Evolutionary conservation across 30 jellyfish, hydroid and myxozoan genomes (phyloP).

Genomic region (Nemopilema nomurai): DNA sequence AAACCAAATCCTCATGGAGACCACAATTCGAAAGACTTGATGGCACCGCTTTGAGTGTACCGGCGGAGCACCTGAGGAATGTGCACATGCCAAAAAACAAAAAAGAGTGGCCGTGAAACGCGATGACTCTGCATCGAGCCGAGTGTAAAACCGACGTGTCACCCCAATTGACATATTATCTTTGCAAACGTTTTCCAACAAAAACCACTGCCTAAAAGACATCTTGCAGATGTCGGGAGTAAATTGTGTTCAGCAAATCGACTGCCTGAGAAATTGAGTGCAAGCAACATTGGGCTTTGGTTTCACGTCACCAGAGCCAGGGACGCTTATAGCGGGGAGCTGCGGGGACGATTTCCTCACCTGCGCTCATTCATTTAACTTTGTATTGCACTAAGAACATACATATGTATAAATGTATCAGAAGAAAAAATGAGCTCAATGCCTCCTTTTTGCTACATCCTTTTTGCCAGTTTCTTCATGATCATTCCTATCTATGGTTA

Average conservation of each 20-base stretch:
- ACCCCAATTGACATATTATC: neutral
- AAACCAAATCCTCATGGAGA: neutral
- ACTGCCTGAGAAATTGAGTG: neutral
- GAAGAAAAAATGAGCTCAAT: no score
- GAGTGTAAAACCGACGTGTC: neutral
- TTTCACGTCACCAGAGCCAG: no score
- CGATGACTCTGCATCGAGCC: neutral
- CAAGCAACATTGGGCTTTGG: neutral
- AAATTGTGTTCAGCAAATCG: neutral
- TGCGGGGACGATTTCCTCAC: no score
- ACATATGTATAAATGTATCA: no score
- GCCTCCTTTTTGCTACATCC: no score
- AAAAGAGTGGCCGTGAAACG: neutral
- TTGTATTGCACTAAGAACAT: no score
- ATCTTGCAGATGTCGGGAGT: neutral
- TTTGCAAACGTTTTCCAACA: neutral
- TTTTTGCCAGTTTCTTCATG: neutral
- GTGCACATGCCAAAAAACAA: neutral
- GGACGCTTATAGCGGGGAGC: no score
- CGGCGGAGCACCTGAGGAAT: neutral
- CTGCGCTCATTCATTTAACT: no score
- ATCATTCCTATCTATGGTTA: no score
- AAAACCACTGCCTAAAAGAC: neutral
- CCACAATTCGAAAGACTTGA: neutral
- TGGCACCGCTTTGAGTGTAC: neutral